phyloP scores from a whole-genome alignment of 2,113 vertebrate genomes.

The Perca fluviatilis region DNA sequence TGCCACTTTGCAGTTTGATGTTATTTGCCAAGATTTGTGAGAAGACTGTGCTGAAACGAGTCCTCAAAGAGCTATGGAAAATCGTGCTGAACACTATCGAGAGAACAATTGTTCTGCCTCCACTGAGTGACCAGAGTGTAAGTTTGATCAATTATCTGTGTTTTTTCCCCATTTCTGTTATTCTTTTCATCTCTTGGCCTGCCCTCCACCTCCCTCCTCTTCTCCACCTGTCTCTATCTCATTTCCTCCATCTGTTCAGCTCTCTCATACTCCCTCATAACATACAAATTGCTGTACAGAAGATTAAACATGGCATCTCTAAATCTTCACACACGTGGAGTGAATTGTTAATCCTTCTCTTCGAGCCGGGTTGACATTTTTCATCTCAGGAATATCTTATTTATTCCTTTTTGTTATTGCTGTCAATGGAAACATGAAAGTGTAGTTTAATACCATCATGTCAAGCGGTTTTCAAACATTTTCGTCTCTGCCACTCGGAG shows the following conservation, averaged over 20 bases:
- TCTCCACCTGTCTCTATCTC: slow-evolving; percentile 43
- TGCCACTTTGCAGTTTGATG: slow-evolving; percentile 89
- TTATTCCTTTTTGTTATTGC: background rate
- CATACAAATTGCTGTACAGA: slow-evolving; percentile 38
- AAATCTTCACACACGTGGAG: slow-evolving; percentile 1
- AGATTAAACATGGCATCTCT: slow-evolving; percentile 37
- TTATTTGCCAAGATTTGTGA: slow-evolving; percentile 98
- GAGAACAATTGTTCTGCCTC: slow-evolving; percentile 95
- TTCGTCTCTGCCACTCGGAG: background rate
- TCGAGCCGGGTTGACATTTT: slow-evolving; percentile 1
- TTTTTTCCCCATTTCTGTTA: slow-evolving; percentile 2
- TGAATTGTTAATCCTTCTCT: slow-evolving; percentile 18
- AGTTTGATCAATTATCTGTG: slow-evolving; percentile 76
- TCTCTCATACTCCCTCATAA: slow-evolving; percentile 18
- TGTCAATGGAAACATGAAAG: background rate
- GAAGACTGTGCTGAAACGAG: slow-evolving; percentile 96
- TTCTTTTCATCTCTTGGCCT: slow-evolving; percentile 3
- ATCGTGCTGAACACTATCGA: slow-evolving; percentile 96
- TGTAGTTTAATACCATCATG: background rate
- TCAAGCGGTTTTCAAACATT: background rate
- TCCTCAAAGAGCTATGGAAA: slow-evolving; percentile 98
- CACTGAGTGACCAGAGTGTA: slow-evolving; percentile 94
- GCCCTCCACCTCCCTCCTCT: slow-evolving; percentile 33
- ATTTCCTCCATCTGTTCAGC: slow-evolving; percentile 51
- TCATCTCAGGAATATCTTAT: background rate